Percentiles rank a stretch among this genome's conserved stretches.
phyloP scores from a whole-genome alignment of 2,797 vertebrate genomes.

The Lepus oiostolus region DNA sequence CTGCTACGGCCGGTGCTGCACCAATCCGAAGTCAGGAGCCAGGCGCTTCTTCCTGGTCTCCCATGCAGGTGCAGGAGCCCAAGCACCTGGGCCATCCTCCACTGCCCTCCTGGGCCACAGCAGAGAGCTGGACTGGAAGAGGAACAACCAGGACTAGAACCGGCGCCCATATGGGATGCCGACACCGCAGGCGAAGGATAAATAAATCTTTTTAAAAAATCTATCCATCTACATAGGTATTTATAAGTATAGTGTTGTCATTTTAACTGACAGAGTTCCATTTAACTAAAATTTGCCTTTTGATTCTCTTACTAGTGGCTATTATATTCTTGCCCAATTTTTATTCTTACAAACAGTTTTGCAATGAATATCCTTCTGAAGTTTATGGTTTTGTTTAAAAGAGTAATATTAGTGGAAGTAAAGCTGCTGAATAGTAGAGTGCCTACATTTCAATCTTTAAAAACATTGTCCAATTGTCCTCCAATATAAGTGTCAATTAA shows the following conservation, averaged over 20 bases:
- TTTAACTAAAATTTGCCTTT: conserved; percentile 11
- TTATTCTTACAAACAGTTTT: conserved; percentile 1
- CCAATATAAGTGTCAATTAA: not conserved
- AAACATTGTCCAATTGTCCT: not conserved
- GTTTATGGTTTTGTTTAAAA: conserved; percentile 5
- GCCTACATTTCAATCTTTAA: not conserved
- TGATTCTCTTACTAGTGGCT: not conserved
- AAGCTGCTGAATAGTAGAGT: not conserved
- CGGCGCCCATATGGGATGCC: no score
- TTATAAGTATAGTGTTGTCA: not conserved
- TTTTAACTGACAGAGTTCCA: conserved; percentile 1
- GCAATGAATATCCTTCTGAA: not conserved
- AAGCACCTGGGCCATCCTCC: no score
- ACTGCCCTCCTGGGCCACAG: no score
- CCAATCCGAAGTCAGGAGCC: no score
- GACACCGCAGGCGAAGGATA: no score
- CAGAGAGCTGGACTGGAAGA: no score
- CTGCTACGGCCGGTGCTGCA: accelerated
- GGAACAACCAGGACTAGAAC: no score
- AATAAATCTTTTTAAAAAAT: no score
- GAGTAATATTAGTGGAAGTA: not conserved
- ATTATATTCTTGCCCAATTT: not conserved
- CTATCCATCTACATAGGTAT: not conserved
- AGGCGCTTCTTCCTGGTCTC: no score
- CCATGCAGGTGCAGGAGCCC: no score